Evolutionary conservation across 2,888 invertebrate genomes (phyloP), one percentile per base, ranked within the genome.

Genomic region (Morpho achilles): DNA sequence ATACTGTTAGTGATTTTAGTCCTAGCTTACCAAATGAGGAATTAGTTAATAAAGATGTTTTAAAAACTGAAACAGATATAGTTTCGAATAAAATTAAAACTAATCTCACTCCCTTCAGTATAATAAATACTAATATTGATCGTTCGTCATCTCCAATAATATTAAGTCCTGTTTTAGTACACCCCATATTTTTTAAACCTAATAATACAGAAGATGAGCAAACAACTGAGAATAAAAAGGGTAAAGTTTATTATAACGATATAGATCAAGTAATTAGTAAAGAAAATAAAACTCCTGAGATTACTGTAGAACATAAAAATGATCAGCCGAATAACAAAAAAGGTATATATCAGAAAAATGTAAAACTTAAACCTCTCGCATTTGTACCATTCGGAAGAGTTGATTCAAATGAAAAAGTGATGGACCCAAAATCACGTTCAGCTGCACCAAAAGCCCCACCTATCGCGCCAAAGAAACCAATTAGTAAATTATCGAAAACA

Each of bases 81-180:
- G 53, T 67, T 44, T 63, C 65, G 7, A 77, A 69, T 61, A 78
- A 69, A 55, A 61, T 80, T 7, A 82, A 72, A 68, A 76, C 82
- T 2, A 79, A 80, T 58, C 59, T 87, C 58, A 68, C 83, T 4
- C 87, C 88, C 3, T 70, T 85, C 1, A 82, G 80, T 65, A 69
- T 86, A 48, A 69, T 81, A 7, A 78, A 76, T 41, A 75, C 75
- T 49, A 71, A 68, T 53, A 62, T 67, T 8, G 69, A 75, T 69
- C 61, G 70, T 63, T 62, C 71, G 58, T 51, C 76, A 9, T 76
- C 86, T 0, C 83, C 89, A 1, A 76, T 89, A 32, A 77, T 88
- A 59, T 65, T 87, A 46, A 88, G 87, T 67, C 89, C 89, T 39
- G 86, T 87, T 42, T 67, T 87, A 57, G 81, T 87, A 67, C 82